Base-by-base conservation (phyloP, 2,797 vertebrate species). In the Scarus forsteni region DNA sequence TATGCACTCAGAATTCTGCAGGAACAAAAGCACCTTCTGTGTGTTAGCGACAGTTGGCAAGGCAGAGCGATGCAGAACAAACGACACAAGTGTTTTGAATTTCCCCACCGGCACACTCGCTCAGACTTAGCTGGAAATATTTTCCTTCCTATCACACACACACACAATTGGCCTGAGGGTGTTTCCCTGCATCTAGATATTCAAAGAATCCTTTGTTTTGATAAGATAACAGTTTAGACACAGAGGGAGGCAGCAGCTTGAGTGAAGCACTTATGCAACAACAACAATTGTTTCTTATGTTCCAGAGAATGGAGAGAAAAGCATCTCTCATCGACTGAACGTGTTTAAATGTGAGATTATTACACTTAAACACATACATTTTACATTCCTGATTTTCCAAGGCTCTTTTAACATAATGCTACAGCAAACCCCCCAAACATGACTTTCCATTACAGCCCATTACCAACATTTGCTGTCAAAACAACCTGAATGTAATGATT, bases 161-260 rank as follows among this genome's bases (percentile, higher is more conserved):
- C 76, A 85, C 81, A 86, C 68, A 84, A 63, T 61, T 64, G 70
- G 75, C 78, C 80, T 8, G 8, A 82, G 82, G 85, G 81, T 86
- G 83, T 88, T 91, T 84, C 84, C 81, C 73, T 73, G 46, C 57
- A 87, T 83, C 77, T 75, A 85, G 85, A 90, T 85, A 91, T 85
- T 85, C 81, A 86, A 88, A 88, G 82, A 89, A 87, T 85, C 79
- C 66, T 83, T 86, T 89, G 88, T 89, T 89, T 79, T 81, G 80
- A 82, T 87, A 84, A 86, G 85, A 90, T 89, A 88, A 88, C 75
- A 80, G 79, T 88, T 91, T 66, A 76, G 73, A 62, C 44, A 68
- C 43, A 9, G 70, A 80, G 70, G 74, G 64, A 81, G 66, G 76
- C 61, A 56, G 77, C 54, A n/a, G 74, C 52, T 48, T 46, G 69